Evolutionary conservation across 1,140 invertebrate species (phyloP).

Genomic region (Rhizoglyphus robini): DNA sequence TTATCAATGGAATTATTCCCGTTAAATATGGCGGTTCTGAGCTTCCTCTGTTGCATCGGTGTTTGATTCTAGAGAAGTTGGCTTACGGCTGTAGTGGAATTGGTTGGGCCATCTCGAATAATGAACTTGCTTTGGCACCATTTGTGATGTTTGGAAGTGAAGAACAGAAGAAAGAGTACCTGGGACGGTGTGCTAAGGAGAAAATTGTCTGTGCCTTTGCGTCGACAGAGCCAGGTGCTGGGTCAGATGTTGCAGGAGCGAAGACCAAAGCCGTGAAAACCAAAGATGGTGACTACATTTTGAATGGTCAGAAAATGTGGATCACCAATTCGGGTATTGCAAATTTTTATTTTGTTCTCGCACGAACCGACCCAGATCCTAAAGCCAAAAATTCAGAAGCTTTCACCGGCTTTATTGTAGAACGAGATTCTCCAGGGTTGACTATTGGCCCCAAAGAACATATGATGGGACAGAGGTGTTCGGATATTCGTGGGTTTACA

Average conservation of each 20-base stretch:
- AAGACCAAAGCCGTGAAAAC: slow-evolving; percentile 86
- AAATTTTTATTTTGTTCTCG: slow-evolving; percentile 92
- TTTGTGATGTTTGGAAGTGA: slow-evolving; percentile 68
- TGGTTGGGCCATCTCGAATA: slow-evolving; percentile 73
- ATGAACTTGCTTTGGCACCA: slow-evolving; percentile 79
- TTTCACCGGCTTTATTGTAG: slow-evolving; percentile 92
- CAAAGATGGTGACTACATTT: slow-evolving; percentile 71
- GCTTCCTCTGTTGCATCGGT: slow-evolving; percentile 62
- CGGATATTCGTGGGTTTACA: slow-evolving; percentile 85
- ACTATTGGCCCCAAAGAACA: slow-evolving; percentile 80
- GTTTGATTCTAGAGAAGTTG: slow-evolving; percentile 69
- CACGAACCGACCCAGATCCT: slow-evolving; percentile 81
- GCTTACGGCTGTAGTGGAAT: slow-evolving; percentile 90
- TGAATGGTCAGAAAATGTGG: slow-evolving; percentile 95
- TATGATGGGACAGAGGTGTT: slow-evolving; percentile 93
- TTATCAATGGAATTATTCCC: slow-evolving; percentile 76
- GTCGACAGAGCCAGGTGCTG: slow-evolving; percentile 82
- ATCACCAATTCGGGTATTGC: slow-evolving; percentile 94
- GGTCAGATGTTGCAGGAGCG: slow-evolving; percentile 73
- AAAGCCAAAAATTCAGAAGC: slow-evolving; percentile 75
- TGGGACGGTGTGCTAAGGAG: slow-evolving; percentile 45
- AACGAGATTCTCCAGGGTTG: slow-evolving; percentile 69
- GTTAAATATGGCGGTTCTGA: slow-evolving; percentile 55
- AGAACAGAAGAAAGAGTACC: slow-evolving; percentile 82
- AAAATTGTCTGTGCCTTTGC: slow-evolving; percentile 75